phyloP scores from a whole-genome alignment of 2,888 invertebrate genomes.

The Diplazon laetatorius region DNA sequence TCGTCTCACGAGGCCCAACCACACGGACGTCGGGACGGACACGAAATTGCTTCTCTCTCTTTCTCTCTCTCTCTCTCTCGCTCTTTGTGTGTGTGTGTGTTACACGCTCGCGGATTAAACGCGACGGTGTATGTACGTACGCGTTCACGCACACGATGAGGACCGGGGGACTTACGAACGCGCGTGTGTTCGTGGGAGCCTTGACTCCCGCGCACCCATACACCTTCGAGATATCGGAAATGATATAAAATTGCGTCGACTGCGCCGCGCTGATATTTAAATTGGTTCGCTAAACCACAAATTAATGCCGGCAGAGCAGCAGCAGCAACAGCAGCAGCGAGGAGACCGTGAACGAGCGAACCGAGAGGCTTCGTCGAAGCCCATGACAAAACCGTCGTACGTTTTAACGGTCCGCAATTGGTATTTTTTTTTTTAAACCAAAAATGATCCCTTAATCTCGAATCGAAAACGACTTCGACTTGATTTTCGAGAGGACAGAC shows the following conservation, averaged over 20 bases:
- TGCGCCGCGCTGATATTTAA: constrained; percentile 82
- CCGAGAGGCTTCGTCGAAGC: constrained; percentile 24
- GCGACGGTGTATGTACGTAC: too few relatives aligned
- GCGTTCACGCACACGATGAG: too few relatives aligned
- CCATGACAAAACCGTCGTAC: too few relatives aligned
- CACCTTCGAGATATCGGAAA: constrained; percentile 81
- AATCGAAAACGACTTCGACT: too few relatives aligned
- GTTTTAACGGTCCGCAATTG: constrained; percentile 33
- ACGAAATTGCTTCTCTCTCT: constrained; percentile 21
- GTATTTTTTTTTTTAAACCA: too few relatives aligned
- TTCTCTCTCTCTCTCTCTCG: too few relatives aligned
- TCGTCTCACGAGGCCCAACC: neutral
- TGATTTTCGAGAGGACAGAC: too few relatives aligned
- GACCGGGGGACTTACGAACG: constrained; percentile 1
- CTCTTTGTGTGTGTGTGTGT: too few relatives aligned
- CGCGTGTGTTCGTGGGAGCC: constrained; percentile 52
- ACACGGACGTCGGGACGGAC: neutral
- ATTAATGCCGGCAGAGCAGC: constrained; percentile 82
- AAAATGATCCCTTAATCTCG: too few relatives aligned
- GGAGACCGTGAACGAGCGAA: constrained; percentile 43
- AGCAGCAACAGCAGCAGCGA: too few relatives aligned
- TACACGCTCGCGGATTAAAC: constrained; percentile 17
- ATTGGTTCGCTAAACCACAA: constrained; percentile 83
- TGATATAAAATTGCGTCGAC: constrained; percentile 83
- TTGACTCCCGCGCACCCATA: constrained; percentile 75